Base-by-base conservation (phyloP, 2,797 vertebrate species). In the Xyrichtys novacula region DNA sequence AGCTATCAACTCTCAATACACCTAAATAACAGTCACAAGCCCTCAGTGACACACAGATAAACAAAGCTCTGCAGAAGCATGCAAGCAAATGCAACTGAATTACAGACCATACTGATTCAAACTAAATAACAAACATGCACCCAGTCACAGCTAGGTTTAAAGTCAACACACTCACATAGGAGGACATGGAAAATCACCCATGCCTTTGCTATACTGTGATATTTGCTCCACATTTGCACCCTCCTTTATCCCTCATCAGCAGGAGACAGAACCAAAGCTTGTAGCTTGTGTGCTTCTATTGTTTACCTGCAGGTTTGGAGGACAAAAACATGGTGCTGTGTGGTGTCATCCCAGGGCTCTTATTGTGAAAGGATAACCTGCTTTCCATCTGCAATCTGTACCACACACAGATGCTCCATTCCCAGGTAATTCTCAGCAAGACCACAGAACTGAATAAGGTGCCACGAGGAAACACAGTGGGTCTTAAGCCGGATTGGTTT, bases 261-360 rank as follows among this genome's bases (percentile, higher is more conserved):
- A 80, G 65, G 65, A 85, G 74, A 58, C 31, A 46, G 43, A 47
- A 15, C 32, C 46, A 40, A 36, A n/a, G 54, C 81, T 16, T 15
- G 2, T 7, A 16, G 76, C 71, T 65, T 65, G 75, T 68, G 43
- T 16, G 39, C 67, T 53, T 43, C 49, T 20, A 81, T 84, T 82
- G 83, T 86, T 85, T 74, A 79, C 55, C 65, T 64, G 71, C 57
- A 17, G 80, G 82, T 86, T 71, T 83, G 54, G 52, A 16, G 82
- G 84, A 55, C 85, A 74, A 75, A 72, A 57, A 54, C 71, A 59
- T 74, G 81, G 59, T 78, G 77, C 53, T 67, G 55, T 67, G 69
- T 71, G 11, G 25, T 62, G 65, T 78, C 78, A 76, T 67, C 65
- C 65, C 47, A 28, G 61, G 75, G 40, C 58, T 58, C 60, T 65